Base-by-base conservation (phyloP, 2,113 vertebrate species). In the Hiodon tergisus region DNA sequence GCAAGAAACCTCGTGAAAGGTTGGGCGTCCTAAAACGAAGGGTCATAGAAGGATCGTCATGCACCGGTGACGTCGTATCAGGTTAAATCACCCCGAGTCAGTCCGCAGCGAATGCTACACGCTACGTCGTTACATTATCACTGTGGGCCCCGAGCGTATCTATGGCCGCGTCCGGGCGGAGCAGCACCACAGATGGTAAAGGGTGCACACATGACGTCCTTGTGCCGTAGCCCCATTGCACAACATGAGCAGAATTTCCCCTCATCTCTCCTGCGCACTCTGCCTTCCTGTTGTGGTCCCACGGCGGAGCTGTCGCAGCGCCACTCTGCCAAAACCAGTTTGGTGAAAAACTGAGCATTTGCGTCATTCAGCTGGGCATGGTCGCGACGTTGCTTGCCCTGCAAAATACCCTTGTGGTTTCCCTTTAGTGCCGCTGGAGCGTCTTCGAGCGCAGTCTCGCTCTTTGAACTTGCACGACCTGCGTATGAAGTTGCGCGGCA, bases 211-310 rank as follows among this genome's bases (percentile, higher is more conserved):
- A 77, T 58, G 71, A 77, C 75, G 65, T 60, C 11, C 69, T 11
- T 51, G 54, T 67, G 85, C 88, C 88, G 82, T 86, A 86, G 84
- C 75, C 76, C 69, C 80, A 76, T 81, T 82, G 85, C 85, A 81
- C 83, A 86, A 83, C 82, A 85, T 77, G 77, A 76, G 78, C 65
- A 92, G 87, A 91, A 92, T 88, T 90, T 85, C 90, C 90, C 31
- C 91, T 90, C 80, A 88, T 83, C 83, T 86, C 85, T 82, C 76
- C 67, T 69, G 82, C 86, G 85, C 87, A 87, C 83, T 77, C 31
- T 77, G 81, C 83, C 88, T 88, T 90, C 88, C 88, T 91, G 85
- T 79, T 85, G 86, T 82, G 85, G 87, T 87, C 80, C 82, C 71
- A 57, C 14, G 71, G 58, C 62, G 31, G 16, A 50, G 71, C 69